Conservation (phyloP, 2,797 vertebrate species). For the Steatocranus sp. region DNA sequence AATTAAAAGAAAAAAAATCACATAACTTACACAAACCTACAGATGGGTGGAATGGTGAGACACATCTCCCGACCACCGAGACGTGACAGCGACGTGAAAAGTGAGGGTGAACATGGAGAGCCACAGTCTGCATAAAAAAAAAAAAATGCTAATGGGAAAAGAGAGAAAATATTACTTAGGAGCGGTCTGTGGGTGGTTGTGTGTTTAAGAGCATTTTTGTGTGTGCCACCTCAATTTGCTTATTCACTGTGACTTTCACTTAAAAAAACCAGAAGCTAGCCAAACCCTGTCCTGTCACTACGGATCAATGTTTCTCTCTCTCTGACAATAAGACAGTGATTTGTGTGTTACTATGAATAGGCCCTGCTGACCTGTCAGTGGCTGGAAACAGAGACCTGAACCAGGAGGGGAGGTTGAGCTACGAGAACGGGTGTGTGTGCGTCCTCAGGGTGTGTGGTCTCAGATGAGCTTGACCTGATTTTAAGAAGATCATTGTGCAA, state of each 20-base stretch:
- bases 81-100: background rate
- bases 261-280: background rate
- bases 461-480: conserved; percentile 53
- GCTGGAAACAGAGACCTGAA: conserved; percentile 29
- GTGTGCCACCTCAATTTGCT: background rate
- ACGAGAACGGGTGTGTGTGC: background rate
- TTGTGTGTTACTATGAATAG: conserved; percentile 64
- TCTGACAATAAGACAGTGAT: conserved; percentile 64
- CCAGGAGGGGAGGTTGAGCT: background rate
- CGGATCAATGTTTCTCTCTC: conserved; percentile 1
- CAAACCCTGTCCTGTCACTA: background rate
- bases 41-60: background rate
- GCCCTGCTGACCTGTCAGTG: conserved; percentile 41
- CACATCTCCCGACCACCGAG: background rate
- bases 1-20: rapidly evolving
- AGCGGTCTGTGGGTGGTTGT: background rate
- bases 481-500: conserved; percentile 25
- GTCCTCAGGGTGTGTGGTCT: conserved; percentile 7
- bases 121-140: background rate
- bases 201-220: background rate
- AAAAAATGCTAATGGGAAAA: background rate
- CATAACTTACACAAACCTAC: background rate
- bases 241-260: background rate
- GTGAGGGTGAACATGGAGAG: background rate
- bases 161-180: background rate